Evolutionary conservation across 2,888 invertebrate species (phyloP), one percentile per base, ranked within the genome.

Genomic region (Ochlodes sylvanus): DNA sequence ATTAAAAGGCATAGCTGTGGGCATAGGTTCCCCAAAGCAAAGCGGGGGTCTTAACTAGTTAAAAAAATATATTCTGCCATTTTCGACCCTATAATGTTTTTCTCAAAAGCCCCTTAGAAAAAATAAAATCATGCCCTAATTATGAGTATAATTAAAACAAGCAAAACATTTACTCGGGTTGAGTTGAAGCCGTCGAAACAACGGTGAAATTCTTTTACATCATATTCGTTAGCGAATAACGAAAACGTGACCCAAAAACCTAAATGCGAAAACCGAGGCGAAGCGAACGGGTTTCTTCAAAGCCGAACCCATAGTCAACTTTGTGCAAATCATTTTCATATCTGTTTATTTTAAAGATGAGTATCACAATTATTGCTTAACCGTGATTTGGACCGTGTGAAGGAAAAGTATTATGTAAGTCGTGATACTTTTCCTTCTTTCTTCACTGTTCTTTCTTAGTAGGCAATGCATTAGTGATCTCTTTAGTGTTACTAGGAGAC

Each of bases 171-270:
- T 42, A 42, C 44, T 56, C 32, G 17, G 34, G 9, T 47, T 7
- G 44, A 14, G 55, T 56, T 50, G 32, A 6, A 52, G 41, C 47
- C 27, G 52, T 42, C 27, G 17, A 52, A 65, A 65, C 47, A 65
- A 56, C 47, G 52, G 38, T 42, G 15, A 32, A 65, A 66, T 58
- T 60, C 50, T 60, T 66, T 66, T 66, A 66, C 65, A 66, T 54
- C 66, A 60, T 66, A 66, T 66, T 66, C 60, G 66, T 66, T 66
- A 66, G 66, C 42, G 54, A 66, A 66, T 60, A 44, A 54, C 60
- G 54, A 58, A 66, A 66, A 60, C 32, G 60, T 54, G 66, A 66
- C 60, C 66, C 15, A 52, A 21, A 66, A 66, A 66, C 66, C 66
- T 54, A 54, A 66, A 60, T 66, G 60, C 66, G 21, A 15, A 38